Base-by-base conservation (phyloP, 2,888 invertebrate species). In the Dolomedes plantarius region DNA sequence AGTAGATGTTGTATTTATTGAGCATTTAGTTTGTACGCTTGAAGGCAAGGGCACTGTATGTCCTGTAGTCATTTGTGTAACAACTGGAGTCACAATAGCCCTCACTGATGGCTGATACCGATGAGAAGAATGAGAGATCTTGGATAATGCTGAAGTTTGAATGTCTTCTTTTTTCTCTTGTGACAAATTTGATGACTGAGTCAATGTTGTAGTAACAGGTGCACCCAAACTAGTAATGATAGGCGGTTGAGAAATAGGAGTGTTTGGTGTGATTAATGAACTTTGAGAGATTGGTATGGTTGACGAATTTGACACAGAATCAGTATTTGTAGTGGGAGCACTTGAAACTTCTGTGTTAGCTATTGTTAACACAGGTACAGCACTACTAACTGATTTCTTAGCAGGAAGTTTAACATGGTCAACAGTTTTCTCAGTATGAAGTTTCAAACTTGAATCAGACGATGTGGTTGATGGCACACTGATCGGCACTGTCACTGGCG, bases 311-410 rank as follows among this genome's bases (percentile, higher is more conserved):
- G 65, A n/a, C 13, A 64, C 19, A 27, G 7, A 28, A 13, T 32
- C 32, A 23, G 77, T 19, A 32, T 76, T 75, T 9, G 9, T 64
- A 11, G 23, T 13, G 16, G 82, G n/a, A n/a, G 71, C 23, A 62
- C 36, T 81, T 23, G 82, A 23, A 46, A 41, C 62, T 29, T 67
- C 6, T 11, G 64, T 31, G 67, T 72, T 77, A n/a, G 77, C 67
- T n/a, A 77, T 72, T n/a, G 72, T 72, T 39, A 83, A 65, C 9
- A 77, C 72, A 67, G 72, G 72, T 9, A 69, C 67, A 39, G 67
- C 50, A 23, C 46, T 39, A 29, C 71, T 27, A 1, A 69, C 23
- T 32, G 28, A 46, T 67, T 81, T 81, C 36, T 75, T 81, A 28
- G 11, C 36, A 5, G 36, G n/a, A 13, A 62, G 28, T 36, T 81